Base-by-base conservation (phyloP, 30 jellyfish, hydroid and myxozoan species). In the Turritopsis dohrnii region DNA sequence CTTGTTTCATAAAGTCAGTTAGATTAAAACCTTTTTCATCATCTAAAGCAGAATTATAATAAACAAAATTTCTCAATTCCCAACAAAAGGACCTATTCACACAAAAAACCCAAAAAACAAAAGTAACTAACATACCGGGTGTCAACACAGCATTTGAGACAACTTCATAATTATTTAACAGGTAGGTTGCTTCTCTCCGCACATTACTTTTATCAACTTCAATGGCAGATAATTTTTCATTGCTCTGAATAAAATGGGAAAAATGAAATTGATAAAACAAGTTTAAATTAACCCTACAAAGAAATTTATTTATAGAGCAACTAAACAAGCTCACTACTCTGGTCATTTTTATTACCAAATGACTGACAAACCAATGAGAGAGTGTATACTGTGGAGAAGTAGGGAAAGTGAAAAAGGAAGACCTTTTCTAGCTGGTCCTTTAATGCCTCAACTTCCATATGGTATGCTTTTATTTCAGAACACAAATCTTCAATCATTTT, bases 131-230 rank as follows among this genome's bases (percentile, higher is more conserved):
- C 65, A 1, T 30, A 74, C 83, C 83, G 13, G 83, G 83, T 23
- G 83, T 16, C 24, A 23, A 13, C 16, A 30, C 72, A 74, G 13
- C 65, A 7, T 74, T 71, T 29, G 83, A 74, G 9, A 74, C n/a
- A 74, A 74, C 19, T 74, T 74, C 27, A 74, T 74, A 74, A 30
- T 74, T 74, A 52, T 74, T 74, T 21, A 74, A n/a, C 41, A 74
- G 65, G 23, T 23, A 74, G 20, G 27, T 29, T 0, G 23, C 18
- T 30, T 74, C 83, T 74, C n/a, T 74, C 16, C 8, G 7, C 1
- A 29, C 71, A 24, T 74, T 30, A 1, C 16, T 30, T 29, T 74
- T 74, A 22, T 30, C 65, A n/a, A n/a, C 9, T 74, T 74, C 83
- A 23, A 74, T 27, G 65, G 18, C 41, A n/a, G 41, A 1, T 41